These are phyloP conservation scores for Ibycter americanus DNA, from an alignment of 2,797 vertebrate genomes.

Conservation along the genomic window DNA sequence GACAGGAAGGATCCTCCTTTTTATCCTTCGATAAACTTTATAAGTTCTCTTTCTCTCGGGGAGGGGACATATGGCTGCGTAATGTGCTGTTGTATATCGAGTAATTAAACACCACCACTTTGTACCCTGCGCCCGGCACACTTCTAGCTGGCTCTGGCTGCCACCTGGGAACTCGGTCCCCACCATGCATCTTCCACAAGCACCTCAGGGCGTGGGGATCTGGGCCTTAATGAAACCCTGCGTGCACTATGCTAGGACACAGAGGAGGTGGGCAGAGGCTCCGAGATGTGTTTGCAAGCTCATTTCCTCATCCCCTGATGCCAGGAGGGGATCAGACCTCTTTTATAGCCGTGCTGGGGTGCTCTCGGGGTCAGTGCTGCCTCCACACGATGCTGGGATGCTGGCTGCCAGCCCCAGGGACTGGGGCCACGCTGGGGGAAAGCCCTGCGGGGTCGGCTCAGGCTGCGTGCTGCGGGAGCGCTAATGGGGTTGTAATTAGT, in stretches of 20 bases:
- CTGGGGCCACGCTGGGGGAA: neutral
- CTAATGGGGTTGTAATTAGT: neutral
- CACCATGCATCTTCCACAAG: rapidly evolving
- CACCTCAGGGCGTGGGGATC: neutral
- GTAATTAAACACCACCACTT: neutral
- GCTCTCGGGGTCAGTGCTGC: neutral
- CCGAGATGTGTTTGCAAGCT: rapidly evolving
- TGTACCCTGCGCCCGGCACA: neutral
- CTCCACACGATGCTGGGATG: neutral
- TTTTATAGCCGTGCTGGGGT: rapidly evolving
- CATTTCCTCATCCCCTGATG: neutral
- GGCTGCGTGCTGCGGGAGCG: neutral
- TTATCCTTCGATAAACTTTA: neutral
- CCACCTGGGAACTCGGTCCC: neutral
- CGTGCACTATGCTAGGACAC: rapidly evolving
- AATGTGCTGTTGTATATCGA: neutral
- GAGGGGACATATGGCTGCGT: neutral
- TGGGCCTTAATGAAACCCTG: neutral
- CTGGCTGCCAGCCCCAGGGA: neutral
- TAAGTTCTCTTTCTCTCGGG: neutral
- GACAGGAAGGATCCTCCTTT: neutral
- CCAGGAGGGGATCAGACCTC: neutral
- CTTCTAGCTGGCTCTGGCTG: neutral
- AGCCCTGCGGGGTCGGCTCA: neutral
- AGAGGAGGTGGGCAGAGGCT: neutral